Evolutionary conservation across 2,797 vertebrate species (phyloP), one percentile per base, ranked within the genome.

Genomic region (Crenichthys baileyi): DNA sequence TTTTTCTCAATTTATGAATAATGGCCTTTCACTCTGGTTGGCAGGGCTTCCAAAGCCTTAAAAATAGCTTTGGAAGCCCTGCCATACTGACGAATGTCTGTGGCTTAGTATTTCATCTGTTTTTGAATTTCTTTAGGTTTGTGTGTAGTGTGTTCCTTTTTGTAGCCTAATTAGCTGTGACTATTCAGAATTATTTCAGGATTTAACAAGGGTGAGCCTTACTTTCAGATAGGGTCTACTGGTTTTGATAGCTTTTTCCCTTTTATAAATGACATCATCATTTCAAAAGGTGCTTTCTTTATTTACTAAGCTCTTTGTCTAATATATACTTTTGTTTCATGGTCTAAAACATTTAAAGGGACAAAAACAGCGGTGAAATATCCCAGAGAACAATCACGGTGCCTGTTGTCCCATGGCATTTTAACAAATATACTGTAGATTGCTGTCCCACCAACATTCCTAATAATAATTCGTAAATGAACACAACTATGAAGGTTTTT

Each of bases 351-450:
- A 46, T 11, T 15, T 7, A 46, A 68, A 24, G 7, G 16, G 29
- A 39, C 15, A 65, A 65, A 53, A 36, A 36, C 36, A 67, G 3
- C 36, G 5, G n/a, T 26, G 22, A 81, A 81, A 39, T 76, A 73
- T 31, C 46, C 77, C 39, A 55, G 31, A 75, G 55, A 75, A 82
- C 67, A 80, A 55, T 46, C 73, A 20, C 24, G 73, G 56, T 83
- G 73, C 26, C 3, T 77, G 82, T 88, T 74, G 77, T 80, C 76
- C 48, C 24, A 31, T 85, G 79, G 83, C 83, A 79, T 79, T 39
- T 83, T 79, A 77, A 82, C 77, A 75, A 71, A 65, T 67, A 13
- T 48, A 16, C n/a, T 70, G 22, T 55, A 73, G 12, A 70, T 22
- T 70, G 20, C 72, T 83, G 70, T 82, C 80, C 72, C 76, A 75